These are phyloP conservation scores for Temnothorax ravouxi DNA, from an alignment of 2,888 invertebrate genomes.

Conservation along the genomic window DNA sequence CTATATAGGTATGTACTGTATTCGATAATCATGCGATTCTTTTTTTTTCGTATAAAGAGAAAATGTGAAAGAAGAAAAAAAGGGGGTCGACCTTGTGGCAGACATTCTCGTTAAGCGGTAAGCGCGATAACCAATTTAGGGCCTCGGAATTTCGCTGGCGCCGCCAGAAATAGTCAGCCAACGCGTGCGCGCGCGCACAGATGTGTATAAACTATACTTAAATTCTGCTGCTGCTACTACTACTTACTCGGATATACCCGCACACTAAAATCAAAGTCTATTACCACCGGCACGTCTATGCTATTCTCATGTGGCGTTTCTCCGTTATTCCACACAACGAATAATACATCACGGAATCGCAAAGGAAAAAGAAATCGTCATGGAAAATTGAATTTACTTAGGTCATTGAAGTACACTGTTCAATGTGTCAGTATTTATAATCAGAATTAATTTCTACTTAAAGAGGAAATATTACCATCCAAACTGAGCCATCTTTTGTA, in stretches of 20 bases:
- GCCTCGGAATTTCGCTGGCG: constrained; percentile 83
- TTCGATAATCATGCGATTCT: constrained; percentile 41
- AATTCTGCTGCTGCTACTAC: constrained; percentile 62
- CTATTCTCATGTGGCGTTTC: constrained; percentile 37
- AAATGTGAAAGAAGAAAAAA: constrained; percentile 65
- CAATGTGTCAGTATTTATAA: not conserved
- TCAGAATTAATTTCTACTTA: constrained; percentile 15
- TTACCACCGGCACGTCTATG: constrained; percentile 37
- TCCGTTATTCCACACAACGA: constrained; percentile 36
- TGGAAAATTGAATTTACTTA: not conserved
- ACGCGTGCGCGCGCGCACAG: constrained; percentile 46
- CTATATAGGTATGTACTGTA: not conserved
- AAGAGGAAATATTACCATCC: not conserved
- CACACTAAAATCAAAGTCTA: constrained; percentile 46
- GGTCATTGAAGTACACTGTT: not conserved
- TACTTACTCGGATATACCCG: constrained; percentile 51
- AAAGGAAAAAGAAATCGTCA: not conserved
- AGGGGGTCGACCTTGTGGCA: constrained; percentile 79
- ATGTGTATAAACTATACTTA: constrained; percentile 77
- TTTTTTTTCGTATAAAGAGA: constrained; percentile 58
- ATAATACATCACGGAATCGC: constrained; percentile 22
- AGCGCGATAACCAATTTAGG: constrained; percentile 85
- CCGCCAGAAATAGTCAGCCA: constrained; percentile 82
- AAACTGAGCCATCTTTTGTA: no score
- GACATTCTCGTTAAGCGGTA: constrained; percentile 79